phyloP scores from a whole-genome alignment of 2,888 invertebrate genomes.

The Eretmocerus hayati region DNA sequence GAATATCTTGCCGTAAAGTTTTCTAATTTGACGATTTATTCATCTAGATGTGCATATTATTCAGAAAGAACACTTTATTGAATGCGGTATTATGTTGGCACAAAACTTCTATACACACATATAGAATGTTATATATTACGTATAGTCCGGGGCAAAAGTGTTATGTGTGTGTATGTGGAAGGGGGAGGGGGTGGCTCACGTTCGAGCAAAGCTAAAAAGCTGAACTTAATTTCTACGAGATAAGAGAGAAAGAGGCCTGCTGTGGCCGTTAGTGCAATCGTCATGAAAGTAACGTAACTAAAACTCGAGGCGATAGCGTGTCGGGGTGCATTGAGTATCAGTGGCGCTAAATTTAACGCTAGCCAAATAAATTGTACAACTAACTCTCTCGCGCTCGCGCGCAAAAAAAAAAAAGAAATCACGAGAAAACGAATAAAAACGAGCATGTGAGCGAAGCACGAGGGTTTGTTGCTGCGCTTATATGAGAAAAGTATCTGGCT shows the following conservation, averaged over 20 bases:
- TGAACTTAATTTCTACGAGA: conserved; percentile 22
- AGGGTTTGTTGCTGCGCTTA: no score
- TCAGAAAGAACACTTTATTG: no score
- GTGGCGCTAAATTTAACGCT: conserved; percentile 33
- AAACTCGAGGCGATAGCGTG: conserved; percentile 37
- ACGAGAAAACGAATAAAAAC: conserved; percentile 26
- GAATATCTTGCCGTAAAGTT: no score
- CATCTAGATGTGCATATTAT: no score
- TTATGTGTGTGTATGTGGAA: no score
- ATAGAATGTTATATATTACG: no score
- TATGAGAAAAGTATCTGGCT: no score
- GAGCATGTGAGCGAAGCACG: conserved; percentile 4
- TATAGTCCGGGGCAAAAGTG: no score
- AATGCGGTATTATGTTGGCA: no score
- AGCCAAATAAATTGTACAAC: conserved; percentile 41
- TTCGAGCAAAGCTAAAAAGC: conserved; percentile 8
- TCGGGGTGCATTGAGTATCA: conserved; percentile 44
- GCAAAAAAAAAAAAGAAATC: conserved; percentile 29
- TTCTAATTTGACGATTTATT: no score
- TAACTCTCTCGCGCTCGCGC: no score
- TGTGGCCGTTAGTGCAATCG: conserved; percentile 34
- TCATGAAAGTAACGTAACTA: conserved; percentile 38
- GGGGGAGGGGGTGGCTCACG: background rate
- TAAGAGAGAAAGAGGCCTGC: conserved; percentile 11
- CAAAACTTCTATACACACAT: no score